phyloP scores from a whole-genome alignment of 2,113 vertebrate species.

The Aix galericulata region DNA sequence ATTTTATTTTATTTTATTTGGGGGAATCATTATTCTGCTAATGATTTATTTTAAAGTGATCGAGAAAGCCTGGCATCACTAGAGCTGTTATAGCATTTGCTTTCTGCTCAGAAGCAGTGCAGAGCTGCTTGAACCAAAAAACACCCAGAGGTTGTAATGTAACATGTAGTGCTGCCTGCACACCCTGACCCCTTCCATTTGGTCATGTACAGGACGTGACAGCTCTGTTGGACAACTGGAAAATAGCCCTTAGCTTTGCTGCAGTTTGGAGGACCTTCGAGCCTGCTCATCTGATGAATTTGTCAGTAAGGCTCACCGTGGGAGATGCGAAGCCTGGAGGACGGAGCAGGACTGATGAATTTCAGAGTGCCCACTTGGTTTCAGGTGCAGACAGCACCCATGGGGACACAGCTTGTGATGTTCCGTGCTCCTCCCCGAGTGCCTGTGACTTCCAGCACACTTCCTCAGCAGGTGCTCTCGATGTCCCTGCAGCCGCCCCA shows the following conservation, averaged over 20 bases:
- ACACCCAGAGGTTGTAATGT: neutral
- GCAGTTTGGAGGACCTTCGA: neutral
- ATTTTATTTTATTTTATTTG: neutral
- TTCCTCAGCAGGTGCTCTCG: neutral
- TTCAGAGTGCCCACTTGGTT: neutral
- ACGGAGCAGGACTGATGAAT: fast-evolving
- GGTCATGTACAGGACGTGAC: neutral
- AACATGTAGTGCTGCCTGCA: neutral
- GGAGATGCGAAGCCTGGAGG: neutral
- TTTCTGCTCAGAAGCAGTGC: neutral
- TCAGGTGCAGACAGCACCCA: neutral
- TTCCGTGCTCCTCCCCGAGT: neutral
- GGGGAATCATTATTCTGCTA: neutral
- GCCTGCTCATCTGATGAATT: neutral
- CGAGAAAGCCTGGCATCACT: neutral
- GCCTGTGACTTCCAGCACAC: fast-evolving
- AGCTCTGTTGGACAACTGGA: neutral
- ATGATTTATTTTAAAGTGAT: neutral
- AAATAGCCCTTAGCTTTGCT: neutral
- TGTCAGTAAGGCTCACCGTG: neutral
- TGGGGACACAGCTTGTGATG: fast-evolving
- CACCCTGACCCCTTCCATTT: neutral
- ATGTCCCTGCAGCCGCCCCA: neutral
- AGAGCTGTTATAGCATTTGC: neutral
- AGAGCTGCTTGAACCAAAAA: neutral